Conservation (phyloP, 2,888 invertebrate species). For the Patella caerulea region DNA sequence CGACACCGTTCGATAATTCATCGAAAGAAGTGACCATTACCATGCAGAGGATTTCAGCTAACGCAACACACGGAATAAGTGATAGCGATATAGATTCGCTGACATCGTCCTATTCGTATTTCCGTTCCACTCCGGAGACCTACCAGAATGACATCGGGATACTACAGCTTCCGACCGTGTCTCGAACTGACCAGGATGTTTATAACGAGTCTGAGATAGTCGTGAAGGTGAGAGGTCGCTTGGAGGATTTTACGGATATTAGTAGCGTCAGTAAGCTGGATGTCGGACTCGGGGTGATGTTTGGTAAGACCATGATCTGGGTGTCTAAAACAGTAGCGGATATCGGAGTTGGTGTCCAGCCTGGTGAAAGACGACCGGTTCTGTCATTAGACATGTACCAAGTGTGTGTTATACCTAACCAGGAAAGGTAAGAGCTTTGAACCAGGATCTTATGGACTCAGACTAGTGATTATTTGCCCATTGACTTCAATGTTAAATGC, state of each 20-base stretch:
- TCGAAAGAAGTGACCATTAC: slow-evolving; percentile 20
- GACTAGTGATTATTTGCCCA: too few species aligned
- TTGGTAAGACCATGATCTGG: slow-evolving; percentile 18
- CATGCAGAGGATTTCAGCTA: background rate
- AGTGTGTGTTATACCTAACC: background rate
- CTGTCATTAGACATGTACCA: background rate
- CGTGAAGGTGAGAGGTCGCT: background rate
- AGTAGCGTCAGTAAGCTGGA: slow-evolving; percentile 13
- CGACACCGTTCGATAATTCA: slow-evolving; percentile 13
- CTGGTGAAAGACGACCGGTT: background rate
- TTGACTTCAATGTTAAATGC: too few species aligned
- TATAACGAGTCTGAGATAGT: background rate
- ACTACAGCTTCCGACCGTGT: slow-evolving; percentile 6
- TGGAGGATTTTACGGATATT: slow-evolving; percentile 21
- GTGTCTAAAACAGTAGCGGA: slow-evolving; percentile 8
- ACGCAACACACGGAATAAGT: slow-evolving; percentile 12
- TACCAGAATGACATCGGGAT: slow-evolving; percentile 19
- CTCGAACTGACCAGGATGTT: background rate
- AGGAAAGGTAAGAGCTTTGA: slow-evolving; percentile 15
- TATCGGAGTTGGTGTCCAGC: slow-evolving; percentile 8
- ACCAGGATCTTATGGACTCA: background rate
- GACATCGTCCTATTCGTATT: background rate
- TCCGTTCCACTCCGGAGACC: slow-evolving; percentile 12
- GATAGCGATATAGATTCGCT: background rate
- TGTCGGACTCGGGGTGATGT: slow-evolving; percentile 24